Conservation (phyloP, 2,113 vertebrate species). For the Macquaria ambigua region DNA sequence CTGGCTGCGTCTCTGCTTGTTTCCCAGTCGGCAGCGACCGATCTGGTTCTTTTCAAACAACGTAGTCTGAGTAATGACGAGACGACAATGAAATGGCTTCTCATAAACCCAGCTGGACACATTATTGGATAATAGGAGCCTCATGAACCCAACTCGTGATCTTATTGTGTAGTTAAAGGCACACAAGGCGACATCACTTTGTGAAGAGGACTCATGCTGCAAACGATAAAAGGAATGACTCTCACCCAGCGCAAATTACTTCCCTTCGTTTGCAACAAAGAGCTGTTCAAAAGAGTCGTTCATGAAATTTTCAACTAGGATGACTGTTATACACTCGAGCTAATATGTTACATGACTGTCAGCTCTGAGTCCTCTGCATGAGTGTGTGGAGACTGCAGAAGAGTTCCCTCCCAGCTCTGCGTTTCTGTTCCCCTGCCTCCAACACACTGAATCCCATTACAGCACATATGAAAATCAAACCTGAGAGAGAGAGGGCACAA, state of each 20-base stretch:
- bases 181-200: neutral
- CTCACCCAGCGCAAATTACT: neutral
- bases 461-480: conserved; percentile 36
- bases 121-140: conserved; percentile 15
- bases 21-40: neutral
- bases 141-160: neutral
- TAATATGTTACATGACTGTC: conserved; percentile 21
- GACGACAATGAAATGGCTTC: conserved; percentile 5
- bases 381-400: conserved; percentile 9
- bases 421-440: conserved; percentile 32
- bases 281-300: neutral
- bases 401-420: conserved; percentile 9
- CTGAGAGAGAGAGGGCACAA: conserved; percentile 14
- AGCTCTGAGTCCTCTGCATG: neutral
- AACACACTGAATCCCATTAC: conserved; percentile 28
- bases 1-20: neutral
- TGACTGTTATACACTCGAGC: neutral
- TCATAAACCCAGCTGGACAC: conserved; percentile 25
- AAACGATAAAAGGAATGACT: conserved; percentile 14
- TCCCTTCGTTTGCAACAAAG: conserved; percentile 2
- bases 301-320: neutral
- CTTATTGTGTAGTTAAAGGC: conserved; percentile 11
- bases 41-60: conserved; percentile 11
- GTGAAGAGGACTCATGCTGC: neutral
- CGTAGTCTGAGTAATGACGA: conserved; percentile 1